phyloP scores from a whole-genome alignment of 2,113 vertebrate species.

The Melanocharis versteri region DNA sequence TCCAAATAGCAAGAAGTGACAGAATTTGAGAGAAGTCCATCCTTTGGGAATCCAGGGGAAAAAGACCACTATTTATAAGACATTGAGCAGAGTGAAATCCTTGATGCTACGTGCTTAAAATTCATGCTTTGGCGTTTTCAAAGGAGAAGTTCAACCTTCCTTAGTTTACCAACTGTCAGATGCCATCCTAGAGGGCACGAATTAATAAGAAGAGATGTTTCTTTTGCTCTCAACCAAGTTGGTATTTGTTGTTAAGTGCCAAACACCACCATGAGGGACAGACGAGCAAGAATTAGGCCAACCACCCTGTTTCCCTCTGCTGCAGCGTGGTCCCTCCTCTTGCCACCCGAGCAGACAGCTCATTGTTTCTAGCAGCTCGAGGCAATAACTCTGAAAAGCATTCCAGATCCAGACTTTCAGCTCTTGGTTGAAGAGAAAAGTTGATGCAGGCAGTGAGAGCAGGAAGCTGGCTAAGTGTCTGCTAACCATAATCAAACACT shows the following conservation, averaged over 20 bases:
- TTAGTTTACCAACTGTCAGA: not conserved
- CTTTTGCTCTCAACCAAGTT: not conserved
- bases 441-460: not conserved
- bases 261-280: not conserved
- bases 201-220: not conserved
- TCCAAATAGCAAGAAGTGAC: not conserved
- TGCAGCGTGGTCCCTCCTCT: fast-evolving
- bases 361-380: not conserved
- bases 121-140: not conserved
- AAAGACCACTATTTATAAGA: not conserved
- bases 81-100: not conserved
- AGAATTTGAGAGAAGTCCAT: not conserved
- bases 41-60: not conserved
- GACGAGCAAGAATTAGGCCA: not conserved
- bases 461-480: not conserved
- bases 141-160: not conserved
- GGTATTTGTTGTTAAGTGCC: not conserved
- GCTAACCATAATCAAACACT: not conserved
- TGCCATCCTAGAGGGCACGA: not conserved
- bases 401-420: not conserved
- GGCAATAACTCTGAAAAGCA: not conserved
- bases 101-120: not conserved
- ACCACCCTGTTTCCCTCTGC: fast-evolving
- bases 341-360: not conserved
- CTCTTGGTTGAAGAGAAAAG: not conserved